These are phyloP conservation scores for Zhuqinia jingwanae DNA, from an alignment of 2,888 invertebrate species.

Conservation along the genomic window DNA sequence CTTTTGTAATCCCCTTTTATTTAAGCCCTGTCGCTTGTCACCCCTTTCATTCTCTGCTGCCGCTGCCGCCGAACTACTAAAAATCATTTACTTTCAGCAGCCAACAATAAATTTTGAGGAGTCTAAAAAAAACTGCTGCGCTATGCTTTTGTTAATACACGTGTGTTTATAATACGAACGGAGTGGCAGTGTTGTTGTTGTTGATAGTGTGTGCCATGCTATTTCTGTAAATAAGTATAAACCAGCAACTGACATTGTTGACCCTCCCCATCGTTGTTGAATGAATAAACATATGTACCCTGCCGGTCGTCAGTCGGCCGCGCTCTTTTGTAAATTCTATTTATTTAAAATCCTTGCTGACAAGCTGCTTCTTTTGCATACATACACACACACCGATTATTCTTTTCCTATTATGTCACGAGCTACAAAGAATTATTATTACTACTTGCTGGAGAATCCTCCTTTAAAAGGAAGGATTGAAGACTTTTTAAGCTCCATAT, in stretches of 20 bases:
- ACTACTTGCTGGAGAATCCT: constrained; percentile 6
- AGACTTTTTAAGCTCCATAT: too few relatives aligned
- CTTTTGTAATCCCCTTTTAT: not conserved
- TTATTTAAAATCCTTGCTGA: constrained; percentile 63
- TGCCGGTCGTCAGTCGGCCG: constrained; percentile 42
- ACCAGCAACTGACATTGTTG: constrained; percentile 44
- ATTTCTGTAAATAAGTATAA: constrained; percentile 43
- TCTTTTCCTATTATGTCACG: constrained; percentile 50
- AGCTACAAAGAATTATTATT: constrained; percentile 54
- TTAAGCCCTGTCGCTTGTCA: constrained; percentile 58
- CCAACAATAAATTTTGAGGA: constrained; percentile 37
- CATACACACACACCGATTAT: constrained; percentile 56
- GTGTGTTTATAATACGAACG: too few relatives aligned
- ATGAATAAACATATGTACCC: constrained; percentile 59
- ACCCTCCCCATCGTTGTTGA: constrained; percentile 60
- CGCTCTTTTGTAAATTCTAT: constrained; percentile 43
- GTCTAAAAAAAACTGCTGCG: not conserved
- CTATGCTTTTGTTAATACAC: too few relatives aligned
- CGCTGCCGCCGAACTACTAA: too few relatives aligned
- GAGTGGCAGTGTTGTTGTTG: too few relatives aligned
- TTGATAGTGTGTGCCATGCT: not conserved
- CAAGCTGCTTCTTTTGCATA: constrained; percentile 59
- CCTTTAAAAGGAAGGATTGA: too few relatives aligned
- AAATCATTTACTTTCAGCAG: not conserved
- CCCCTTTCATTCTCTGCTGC: constrained; percentile 49